phyloP scores from a whole-genome alignment of 2,888 invertebrate species.

The Drosophila nr. fundita region DNA sequence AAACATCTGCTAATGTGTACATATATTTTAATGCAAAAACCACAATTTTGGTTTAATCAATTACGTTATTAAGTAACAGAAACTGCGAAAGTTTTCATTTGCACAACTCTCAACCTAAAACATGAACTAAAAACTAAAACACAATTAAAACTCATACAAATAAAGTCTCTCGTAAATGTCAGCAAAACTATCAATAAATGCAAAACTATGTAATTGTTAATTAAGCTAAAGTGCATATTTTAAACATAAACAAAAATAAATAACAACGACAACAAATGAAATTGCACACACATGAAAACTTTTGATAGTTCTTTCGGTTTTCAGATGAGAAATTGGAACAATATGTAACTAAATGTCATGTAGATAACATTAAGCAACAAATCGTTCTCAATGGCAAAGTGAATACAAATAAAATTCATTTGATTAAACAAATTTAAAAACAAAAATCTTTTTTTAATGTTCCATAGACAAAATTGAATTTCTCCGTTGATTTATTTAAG shows the following conservation, averaged over 20 bases:
- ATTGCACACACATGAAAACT: conserved; percentile 31
- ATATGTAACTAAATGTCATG: conserved; percentile 42
- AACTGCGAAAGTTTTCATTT: conserved; percentile 21
- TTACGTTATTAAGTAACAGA: conserved; percentile 39
- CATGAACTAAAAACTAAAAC: conserved; percentile 6
- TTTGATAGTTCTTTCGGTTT: conserved; percentile 18
- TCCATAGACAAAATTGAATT: background rate
- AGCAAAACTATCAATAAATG: conserved; percentile 38
- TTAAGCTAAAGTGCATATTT: conserved; percentile 45
- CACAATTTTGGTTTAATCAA: conserved; percentile 29
- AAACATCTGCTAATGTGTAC: conserved; percentile 29
- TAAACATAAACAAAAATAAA: conserved; percentile 4
- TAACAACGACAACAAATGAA: background rate
- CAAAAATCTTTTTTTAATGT: background rate
- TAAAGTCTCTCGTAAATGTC: conserved; percentile 35
- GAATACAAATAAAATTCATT: conserved; percentile 53
- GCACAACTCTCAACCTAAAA: conserved; percentile 17
- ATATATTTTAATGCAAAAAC: conserved; percentile 27
- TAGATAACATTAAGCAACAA: conserved; percentile 25
- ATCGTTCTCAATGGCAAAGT: conserved; percentile 24
- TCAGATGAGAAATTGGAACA: conserved; percentile 6
- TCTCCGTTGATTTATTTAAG: background rate
- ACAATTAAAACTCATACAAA: conserved; percentile 34
- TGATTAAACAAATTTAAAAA: conserved; percentile 49
- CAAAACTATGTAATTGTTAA: conserved; percentile 48